A percentile compares a stretch with the other conserved stretches of the same genome.
These are phyloP conservation scores for Brachyhypopomus occidentalis DNA, from an alignment of 2,113 vertebrate species.

Conservation along the genomic window DNA sequence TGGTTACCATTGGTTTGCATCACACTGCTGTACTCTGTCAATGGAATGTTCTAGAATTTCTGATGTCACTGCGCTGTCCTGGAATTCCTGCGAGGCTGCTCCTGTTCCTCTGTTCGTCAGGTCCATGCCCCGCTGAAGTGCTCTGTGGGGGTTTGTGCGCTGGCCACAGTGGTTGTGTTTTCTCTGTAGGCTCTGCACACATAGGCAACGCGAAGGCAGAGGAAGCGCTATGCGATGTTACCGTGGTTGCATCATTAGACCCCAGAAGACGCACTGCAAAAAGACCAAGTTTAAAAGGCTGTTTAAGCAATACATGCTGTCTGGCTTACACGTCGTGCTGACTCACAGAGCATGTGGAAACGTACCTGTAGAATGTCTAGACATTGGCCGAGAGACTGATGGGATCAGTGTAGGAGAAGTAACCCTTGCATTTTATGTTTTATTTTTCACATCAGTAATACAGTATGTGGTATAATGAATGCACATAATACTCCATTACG, in stretches of 20 bases:
- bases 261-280: not conserved
- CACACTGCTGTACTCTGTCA: conserved; percentile 4
- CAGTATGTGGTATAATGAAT: too few relatives aligned
- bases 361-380: too few relatives aligned
- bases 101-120: not conserved
- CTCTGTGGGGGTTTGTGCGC: not conserved
- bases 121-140: not conserved
- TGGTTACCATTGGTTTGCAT: not conserved
- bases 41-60: not conserved
- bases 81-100: not conserved
- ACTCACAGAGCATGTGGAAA: too few relatives aligned
- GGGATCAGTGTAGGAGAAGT: too few relatives aligned
- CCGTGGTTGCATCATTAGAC: conserved; percentile 7
- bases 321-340: too few relatives aligned
- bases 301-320: not conserved
- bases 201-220: not conserved
- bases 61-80: conserved; percentile 6
- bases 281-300: not conserved
- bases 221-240: not conserved
- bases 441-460: too few relatives aligned
- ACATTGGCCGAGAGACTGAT: too few relatives aligned
- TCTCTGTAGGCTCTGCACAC: not conserved
- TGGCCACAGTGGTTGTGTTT: not conserved
- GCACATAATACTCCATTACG: not conserved
- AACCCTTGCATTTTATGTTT: too few relatives aligned